Evolutionary conservation across 2,888 invertebrate species (phyloP), one percentile per base, ranked within the genome.

Genomic region (Allacma fusca): DNA sequence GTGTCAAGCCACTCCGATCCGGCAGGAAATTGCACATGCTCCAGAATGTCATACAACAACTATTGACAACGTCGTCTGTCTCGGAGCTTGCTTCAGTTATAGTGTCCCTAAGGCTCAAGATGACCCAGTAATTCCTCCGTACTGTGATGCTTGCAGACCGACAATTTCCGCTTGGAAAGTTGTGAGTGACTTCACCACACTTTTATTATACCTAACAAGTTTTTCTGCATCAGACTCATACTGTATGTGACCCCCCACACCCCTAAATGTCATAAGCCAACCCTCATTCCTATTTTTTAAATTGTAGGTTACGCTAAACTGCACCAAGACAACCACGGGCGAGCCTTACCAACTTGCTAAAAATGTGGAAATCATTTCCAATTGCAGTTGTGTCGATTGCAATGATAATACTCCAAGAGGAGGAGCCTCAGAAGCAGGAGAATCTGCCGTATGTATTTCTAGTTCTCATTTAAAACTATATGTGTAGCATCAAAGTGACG

Each of bases 61-160:
- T 80, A 89, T 92, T 81, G 91, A 91, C 85, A 92, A 92, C 86
- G 91, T 91, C 84, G 91, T 92, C 4, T 92, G 92, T 85, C 91
- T 92, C 19, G 92, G 92, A 2, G 91, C 91, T 1, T 92, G 92
- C 85, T 92, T 91, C 86, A 91, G 91, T 81, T 92, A 92, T 86
- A 91, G 91, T 29, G 89, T 91, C 82, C 91, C 91, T 0, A 90
- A 90, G 24, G 91, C 91, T 79, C 91, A 91, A 1, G 91, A 83
- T 64, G 82, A 91, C 43, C 91, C 91, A 85, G 87, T 89, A 1
- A 89, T 89, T 76, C 88, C 89, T 57, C 91, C 91, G 1, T 92
- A 92, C 85, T 92, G 92, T 85, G 92, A 92, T 86, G 91, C 91
- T 79, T 92, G 91, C 84, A 91, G 91, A 85, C 91, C 91, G 0